A percentile compares a stretch with the other conserved stretches of the same genome.
phyloP scores from a whole-genome alignment of 2,113 vertebrate species.

The Cyanocitta stelleri region DNA sequence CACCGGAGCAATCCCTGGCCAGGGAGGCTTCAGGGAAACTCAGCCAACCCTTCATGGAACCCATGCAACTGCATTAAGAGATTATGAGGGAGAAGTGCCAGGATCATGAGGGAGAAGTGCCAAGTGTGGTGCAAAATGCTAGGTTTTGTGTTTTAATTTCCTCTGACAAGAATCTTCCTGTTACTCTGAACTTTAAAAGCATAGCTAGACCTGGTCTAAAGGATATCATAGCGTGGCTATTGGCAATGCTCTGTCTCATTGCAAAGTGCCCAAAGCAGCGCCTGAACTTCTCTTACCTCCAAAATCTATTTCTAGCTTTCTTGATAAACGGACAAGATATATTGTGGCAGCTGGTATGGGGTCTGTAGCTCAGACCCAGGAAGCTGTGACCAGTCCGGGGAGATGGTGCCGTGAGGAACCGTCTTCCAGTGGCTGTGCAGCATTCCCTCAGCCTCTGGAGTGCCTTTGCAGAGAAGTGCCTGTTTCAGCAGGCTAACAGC shows the following conservation, averaged over 20 bases:
- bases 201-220: background rate
- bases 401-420: too few relatives aligned
- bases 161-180: background rate
- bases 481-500: too few relatives aligned
- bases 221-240: fast-evolving
- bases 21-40: too few relatives aligned
- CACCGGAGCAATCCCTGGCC: too few relatives aligned
- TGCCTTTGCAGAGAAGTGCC: too few relatives aligned
- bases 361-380: too few relatives aligned
- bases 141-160: background rate
- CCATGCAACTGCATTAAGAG: too few relatives aligned
- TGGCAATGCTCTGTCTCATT: background rate
- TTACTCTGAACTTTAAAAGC: background rate
- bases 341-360: too few relatives aligned
- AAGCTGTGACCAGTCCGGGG: too few relatives aligned
- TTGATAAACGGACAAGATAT: background rate
- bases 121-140: background rate
- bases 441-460: too few relatives aligned
- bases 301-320: background rate
- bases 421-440: too few relatives aligned
- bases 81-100: background rate
- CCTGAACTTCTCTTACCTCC: background rate
- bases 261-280: background rate
- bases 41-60: too few relatives aligned
- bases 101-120: background rate